Evolutionary conservation across 2,113 vertebrate species (phyloP), one percentile per base, ranked within the genome.

Genomic region (Odontesthes bonariensis): DNA sequence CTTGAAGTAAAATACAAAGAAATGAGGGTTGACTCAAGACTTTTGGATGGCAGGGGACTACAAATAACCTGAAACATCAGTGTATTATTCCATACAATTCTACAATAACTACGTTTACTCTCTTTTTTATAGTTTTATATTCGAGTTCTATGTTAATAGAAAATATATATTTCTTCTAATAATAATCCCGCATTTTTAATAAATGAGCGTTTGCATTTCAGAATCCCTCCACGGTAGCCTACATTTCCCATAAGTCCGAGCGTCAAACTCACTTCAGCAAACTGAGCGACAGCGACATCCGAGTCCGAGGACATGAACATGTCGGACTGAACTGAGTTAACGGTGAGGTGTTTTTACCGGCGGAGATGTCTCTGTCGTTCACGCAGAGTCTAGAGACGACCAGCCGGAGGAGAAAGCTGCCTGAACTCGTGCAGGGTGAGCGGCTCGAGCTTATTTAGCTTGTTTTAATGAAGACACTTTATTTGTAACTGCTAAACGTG

Each of bases 241-340:
- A 84, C 90, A 89, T 71, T 88, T 73, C 92, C 93, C 92, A 91
- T 0, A 88, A 79, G 66, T 11, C 89, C 42, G n/a, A 0, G 27
- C 17, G 1, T 46, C 38, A 73, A 61, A 20, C 72, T 17, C 63
- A 17, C 33, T 23, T 35, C 63, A 69, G 38, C 53, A 49, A n/a
- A 62, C 66, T 66, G 64, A 35, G 54, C 27, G 23, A 69, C 61
- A 22, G 46, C 4, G 0, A 57, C 33, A 32, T 51, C 44, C n/a
- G 40, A 65, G 13, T 8, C 11, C 1, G 54, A 31, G 40, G n/a
- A 31, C 13, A 53, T 44, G 47, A 75, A 19, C 51, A 0, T 16
- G 12, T 55, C 59, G n/a, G 44, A 17, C 44, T 22, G 63, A 9
- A 7, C 7, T 13, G 23, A 22, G 3, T 6, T 27, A 8, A 81